Conservation (phyloP, 2,113 vertebrate genomes). For the Hemiprocne comata region DNA sequence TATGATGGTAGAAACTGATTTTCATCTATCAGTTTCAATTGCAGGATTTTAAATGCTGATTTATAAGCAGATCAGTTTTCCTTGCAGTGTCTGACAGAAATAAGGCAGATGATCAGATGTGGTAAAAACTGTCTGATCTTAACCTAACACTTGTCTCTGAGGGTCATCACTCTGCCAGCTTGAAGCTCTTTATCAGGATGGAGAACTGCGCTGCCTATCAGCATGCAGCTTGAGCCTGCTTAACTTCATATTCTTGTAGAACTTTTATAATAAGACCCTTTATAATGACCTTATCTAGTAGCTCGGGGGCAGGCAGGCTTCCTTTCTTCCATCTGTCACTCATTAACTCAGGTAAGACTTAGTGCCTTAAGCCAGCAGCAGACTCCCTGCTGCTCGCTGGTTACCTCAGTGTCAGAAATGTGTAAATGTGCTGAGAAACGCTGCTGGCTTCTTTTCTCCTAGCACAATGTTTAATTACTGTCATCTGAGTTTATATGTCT, state of each 20-base stretch:
- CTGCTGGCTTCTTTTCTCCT: not conserved
- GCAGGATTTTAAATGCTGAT: not conserved
- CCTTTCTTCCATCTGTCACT: not conserved
- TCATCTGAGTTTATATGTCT: not conserved
- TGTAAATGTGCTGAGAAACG: not conserved
- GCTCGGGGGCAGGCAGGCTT: rapidly evolving
- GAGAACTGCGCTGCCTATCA: not conserved
- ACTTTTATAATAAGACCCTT: not conserved
- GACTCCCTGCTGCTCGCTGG: not conserved
- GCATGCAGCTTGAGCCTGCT: not conserved
- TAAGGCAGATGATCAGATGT: not conserved
- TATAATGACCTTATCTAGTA: not conserved
- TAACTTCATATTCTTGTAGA: not conserved
- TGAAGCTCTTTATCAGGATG: not conserved
- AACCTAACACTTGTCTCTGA: not conserved
- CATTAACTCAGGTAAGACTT: not conserved
- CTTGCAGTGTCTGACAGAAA: not conserved
- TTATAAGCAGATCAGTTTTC: rapidly evolving
- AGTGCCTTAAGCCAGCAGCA: not conserved
- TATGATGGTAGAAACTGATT: not conserved
- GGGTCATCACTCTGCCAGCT: not conserved
- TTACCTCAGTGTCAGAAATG: not conserved
- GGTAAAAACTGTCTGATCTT: not conserved
- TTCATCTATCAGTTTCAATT: not conserved
- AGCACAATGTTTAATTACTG: not conserved